A percentile compares a stretch with the other conserved stretches of the same genome.
Conservation (phyloP, 1,140 invertebrate genomes). For the Magallana ariakensis region DNA sequence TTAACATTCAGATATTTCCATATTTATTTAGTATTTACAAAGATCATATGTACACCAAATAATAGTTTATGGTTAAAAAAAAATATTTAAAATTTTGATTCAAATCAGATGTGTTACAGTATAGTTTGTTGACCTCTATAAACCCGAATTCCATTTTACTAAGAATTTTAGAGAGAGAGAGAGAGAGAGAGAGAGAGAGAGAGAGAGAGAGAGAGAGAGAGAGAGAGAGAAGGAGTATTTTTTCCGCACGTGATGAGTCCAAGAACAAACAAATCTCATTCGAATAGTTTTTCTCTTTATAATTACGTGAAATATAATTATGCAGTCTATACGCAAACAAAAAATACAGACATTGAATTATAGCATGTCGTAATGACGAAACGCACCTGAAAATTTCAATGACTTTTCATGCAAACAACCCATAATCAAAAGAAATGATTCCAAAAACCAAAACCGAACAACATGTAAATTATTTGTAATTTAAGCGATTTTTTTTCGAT, state of each 20-base stretch:
- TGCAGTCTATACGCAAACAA: background rate
- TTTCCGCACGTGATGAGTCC: background rate
- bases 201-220: conserved; percentile 14
- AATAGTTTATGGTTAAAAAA: too few species aligned
- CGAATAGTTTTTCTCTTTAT: background rate
- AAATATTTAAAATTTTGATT: too few species aligned
- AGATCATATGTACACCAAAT: too few species aligned
- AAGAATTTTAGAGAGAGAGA: background rate
- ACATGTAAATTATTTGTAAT: background rate
- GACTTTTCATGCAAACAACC: background rate
- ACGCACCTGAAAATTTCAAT: background rate
- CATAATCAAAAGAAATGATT: conserved; percentile 3
- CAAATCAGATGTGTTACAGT: too few species aligned
- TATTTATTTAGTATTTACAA: too few species aligned
- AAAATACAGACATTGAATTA: background rate
- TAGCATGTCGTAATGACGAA: background rate
- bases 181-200: conserved; percentile 14
- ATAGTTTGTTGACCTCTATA: too few species aligned
- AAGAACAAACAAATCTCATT: background rate
- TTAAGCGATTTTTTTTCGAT: too few species aligned
- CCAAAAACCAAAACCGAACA: background rate
- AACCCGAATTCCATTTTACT: too few species aligned
- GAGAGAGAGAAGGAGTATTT: background rate
- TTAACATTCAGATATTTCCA: too few species aligned
- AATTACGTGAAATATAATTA: background rate